Percentiles rank a stretch among this genome's conserved stretches.
These are phyloP conservation scores for Channallabes apus DNA, from an alignment of 2,797 vertebrate species.

Conservation along the genomic window DNA sequence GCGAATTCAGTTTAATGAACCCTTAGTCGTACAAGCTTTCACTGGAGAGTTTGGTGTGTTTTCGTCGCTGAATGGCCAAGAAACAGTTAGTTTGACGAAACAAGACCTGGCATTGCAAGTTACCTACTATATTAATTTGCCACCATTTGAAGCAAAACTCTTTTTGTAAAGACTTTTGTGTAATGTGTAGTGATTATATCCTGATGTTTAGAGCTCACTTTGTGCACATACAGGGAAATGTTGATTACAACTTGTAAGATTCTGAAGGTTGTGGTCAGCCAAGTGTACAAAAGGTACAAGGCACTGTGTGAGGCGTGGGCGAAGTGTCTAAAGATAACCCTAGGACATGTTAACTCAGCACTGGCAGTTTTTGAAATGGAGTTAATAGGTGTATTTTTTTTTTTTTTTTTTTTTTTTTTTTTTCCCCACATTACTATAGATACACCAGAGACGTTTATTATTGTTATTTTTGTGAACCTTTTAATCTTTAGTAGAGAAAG, in stretches of 20 bases:
- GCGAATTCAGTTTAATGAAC: slow-evolving; percentile 24
- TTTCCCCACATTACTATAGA: neutral
- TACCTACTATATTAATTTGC: neutral
- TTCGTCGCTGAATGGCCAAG: neutral
- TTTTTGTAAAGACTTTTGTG: neutral
- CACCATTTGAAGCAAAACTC: neutral
- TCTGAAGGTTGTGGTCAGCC: neutral
- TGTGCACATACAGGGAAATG: neutral
- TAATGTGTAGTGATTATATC: neutral
- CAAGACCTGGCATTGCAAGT: neutral
- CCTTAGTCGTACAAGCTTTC: neutral
- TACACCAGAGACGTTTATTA: neutral
- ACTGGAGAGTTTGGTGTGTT: neutral
- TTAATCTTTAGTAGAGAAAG: neutral
- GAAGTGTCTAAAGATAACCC: neutral
- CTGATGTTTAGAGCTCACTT: neutral
- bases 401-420: neutral
- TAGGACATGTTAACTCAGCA: neutral
- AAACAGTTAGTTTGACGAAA: neutral
- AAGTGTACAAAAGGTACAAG: neutral
- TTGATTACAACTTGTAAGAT: neutral
- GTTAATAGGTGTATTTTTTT: neutral
- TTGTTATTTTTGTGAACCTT: neutral
- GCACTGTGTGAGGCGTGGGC: neutral
- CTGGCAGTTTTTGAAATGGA: neutral